Conservation (phyloP, 2,113 vertebrate genomes). For the Coptodon bakossiorum region DNA sequence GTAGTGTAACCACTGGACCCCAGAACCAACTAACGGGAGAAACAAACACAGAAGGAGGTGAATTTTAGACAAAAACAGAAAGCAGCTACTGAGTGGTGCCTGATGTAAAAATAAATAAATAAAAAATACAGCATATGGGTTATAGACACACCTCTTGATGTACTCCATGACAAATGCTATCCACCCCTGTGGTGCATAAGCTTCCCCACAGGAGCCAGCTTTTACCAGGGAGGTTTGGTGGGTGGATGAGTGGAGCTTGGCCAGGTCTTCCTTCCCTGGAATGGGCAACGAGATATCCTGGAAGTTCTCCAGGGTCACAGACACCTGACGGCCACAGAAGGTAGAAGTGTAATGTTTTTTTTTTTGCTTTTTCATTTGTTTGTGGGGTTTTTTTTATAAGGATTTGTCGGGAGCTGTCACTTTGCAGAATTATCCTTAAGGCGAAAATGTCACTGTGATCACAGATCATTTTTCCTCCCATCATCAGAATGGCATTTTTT, state of each 20-base stretch:
- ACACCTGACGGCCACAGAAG: conserved; percentile 72
- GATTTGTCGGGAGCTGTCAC: background rate
- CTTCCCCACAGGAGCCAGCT: conserved; percentile 93
- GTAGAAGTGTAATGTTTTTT: background rate
- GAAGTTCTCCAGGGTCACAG: conserved; percentile 96
- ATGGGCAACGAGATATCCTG: conserved; percentile 98
- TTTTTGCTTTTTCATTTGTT: background rate
- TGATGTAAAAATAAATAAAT: background rate
- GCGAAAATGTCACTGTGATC: background rate
- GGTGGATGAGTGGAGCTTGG: conserved; percentile 92
- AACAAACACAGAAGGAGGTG: background rate
- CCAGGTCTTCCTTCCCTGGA: conserved; percentile 97
- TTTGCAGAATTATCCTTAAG: background rate
- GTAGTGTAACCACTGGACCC: conserved; percentile 96
- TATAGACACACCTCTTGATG: conserved; percentile 84
- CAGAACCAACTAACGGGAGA: conserved; percentile 90
- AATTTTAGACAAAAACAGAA: background rate
- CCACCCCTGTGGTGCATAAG: conserved; percentile 94
- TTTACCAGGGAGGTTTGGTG: conserved; percentile 93
- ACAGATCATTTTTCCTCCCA: background rate
- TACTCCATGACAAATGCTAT: conserved; percentile 96
- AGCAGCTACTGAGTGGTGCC: background rate
- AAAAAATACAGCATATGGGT: background rate
- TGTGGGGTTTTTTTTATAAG: background rate
- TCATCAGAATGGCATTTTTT: background rate